Conservation (phyloP, 2,113 vertebrate genomes). For the Sturnira hondurensis region DNA sequence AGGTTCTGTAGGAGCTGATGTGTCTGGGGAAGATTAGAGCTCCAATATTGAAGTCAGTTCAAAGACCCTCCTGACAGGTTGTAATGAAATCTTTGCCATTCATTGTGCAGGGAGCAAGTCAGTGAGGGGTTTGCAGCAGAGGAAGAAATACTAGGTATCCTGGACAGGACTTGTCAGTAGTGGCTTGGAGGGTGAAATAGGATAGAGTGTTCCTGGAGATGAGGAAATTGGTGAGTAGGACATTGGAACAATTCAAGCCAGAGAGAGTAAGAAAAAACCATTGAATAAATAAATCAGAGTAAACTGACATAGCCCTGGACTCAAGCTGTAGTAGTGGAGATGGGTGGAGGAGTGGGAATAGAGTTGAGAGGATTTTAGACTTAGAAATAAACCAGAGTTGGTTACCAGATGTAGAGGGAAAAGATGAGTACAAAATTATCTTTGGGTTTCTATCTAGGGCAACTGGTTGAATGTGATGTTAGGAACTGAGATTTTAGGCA, state of each 20-base stretch:
- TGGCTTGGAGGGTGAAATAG: background rate
- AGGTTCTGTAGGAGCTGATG: background rate
- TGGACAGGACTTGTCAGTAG: background rate
- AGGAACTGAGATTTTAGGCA: background rate
- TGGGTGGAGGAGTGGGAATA: background rate
- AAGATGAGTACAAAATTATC: background rate
- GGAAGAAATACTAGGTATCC: background rate
- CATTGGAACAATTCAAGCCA: background rate
- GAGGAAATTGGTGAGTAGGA: background rate
- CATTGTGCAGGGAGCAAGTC: background rate
- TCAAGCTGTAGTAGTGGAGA: background rate
- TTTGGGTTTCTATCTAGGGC: background rate
- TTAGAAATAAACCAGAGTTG: background rate
- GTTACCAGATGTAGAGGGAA: background rate
- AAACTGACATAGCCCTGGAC: background rate
- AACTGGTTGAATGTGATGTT: background rate
- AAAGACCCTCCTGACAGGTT: background rate
- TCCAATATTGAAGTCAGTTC: background rate
- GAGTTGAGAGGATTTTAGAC: background rate
- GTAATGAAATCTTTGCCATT: background rate
- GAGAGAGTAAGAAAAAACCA: background rate
- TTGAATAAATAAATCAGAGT: background rate
- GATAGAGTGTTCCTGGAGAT: background rate
- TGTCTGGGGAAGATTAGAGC: background rate
- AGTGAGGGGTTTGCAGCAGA: background rate